Evolutionary conservation across 2,888 invertebrate species (phyloP).

Genomic region (Doris montereyensis): DNA sequence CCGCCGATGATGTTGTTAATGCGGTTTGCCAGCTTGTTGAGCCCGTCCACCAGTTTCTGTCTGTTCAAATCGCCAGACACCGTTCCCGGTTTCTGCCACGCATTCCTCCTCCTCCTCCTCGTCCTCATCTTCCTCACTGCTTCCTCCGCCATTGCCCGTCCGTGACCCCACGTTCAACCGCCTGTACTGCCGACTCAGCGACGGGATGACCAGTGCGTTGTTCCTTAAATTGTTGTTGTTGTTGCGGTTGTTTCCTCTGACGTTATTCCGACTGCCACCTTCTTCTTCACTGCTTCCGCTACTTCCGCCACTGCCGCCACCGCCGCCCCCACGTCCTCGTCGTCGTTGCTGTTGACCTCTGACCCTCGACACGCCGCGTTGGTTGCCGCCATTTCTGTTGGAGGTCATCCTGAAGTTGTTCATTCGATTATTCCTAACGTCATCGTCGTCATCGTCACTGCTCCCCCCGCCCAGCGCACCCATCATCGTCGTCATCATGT

Average conservation of each 20-base stretch:
- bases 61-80: no score
- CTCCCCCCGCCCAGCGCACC: neutral
- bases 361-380: no score
- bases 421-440: slow-evolving; percentile 7
- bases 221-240: slow-evolving; percentile 11
- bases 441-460: neutral
- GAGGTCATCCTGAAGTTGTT: no score
- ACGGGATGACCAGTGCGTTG: neutral
- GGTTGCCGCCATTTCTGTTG: no score
- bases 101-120: no score
- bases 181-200: neutral
- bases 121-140: neutral
- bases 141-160: neutral
- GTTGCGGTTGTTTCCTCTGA: slow-evolving; percentile 25
- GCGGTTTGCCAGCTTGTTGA: no score
- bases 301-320: neutral
- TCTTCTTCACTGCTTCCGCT: slow-evolving; percentile 11
- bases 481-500: neutral
- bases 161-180: no score
- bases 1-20: no score
- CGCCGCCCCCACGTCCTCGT: neutral
- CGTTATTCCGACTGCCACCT: neutral
- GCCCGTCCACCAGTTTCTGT: no score
- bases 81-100: no score
- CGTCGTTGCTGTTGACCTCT: no score